These are phyloP conservation scores for Scylla paramamosain DNA, from an alignment of 1,140 invertebrate genomes.

Conservation along the genomic window DNA sequence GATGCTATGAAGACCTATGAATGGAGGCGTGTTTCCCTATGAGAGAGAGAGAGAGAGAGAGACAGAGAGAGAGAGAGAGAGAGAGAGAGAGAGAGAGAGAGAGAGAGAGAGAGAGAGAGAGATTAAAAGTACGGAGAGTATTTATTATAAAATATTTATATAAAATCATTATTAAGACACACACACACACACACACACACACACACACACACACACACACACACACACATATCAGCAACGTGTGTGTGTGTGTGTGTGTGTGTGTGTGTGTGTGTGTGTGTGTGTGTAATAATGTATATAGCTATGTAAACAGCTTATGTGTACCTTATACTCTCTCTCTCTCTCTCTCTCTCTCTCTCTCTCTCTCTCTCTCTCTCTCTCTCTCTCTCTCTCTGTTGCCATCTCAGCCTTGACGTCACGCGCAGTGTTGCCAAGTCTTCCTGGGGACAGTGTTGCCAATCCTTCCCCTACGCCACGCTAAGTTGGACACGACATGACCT, in stretches of 20 bases:
- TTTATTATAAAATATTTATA: too few species aligned
- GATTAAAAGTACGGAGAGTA: too few species aligned
- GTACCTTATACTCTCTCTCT: not conserved
- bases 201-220: too few species aligned
- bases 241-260: too few species aligned
- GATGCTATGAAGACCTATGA: not conserved
- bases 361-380: conserved; percentile 6
- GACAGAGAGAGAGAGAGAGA: not conserved
- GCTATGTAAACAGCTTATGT: too few species aligned
- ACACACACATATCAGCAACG: too few species aligned
- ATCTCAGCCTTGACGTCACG: not conserved
- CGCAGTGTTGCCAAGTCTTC: too few species aligned
- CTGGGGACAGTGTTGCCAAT: too few species aligned
- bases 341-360: conserved; percentile 41
- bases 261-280: too few species aligned
- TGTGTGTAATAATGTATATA: too few species aligned
- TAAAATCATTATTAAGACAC: not conserved
- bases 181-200: too few species aligned
- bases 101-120: not conserved
- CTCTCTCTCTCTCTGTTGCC: not conserved
- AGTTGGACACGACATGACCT: not conserved
- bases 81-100: not conserved
- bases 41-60: conserved; percentile 1
- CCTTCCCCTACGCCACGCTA: too few species aligned
- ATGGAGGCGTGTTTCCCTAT: not conserved